Evolutionary conservation across 2,797 vertebrate species (phyloP).

Genomic region (Periophthalmus magnuspinnatus): DNA sequence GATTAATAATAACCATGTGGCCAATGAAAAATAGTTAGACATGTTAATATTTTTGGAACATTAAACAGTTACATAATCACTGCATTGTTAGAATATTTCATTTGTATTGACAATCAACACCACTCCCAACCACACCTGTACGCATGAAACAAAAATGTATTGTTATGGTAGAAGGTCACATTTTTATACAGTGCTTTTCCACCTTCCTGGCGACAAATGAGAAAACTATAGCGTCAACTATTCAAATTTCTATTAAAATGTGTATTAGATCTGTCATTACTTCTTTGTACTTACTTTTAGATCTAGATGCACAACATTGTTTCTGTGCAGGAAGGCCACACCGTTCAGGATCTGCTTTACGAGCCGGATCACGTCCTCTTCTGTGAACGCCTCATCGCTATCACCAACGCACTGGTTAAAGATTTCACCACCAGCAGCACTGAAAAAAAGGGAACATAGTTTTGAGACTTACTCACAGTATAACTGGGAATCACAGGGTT

Average conservation of each 20-base stretch:
- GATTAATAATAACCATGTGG: conserved; percentile 9
- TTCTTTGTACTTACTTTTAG: conserved; percentile 74
- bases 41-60: neutral
- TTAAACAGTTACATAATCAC: neutral
- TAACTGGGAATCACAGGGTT: too few species aligned
- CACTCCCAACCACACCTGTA: neutral
- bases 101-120: neutral
- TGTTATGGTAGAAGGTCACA: too few species aligned
- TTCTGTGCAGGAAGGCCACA: conserved; percentile 79
- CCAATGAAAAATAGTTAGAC: neutral
- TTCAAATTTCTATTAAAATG: too few species aligned
- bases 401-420: conserved; percentile 84
- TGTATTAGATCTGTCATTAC: neutral
- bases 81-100: neutral
- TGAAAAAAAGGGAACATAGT: conserved; percentile 43
- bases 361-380: conserved; percentile 82
- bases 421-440: conserved; percentile 85
- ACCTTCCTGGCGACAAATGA: too few species aligned
- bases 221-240: too few species aligned
- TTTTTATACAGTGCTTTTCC: too few species aligned
- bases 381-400: conserved; percentile 83
- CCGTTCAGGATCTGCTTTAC: conserved; percentile 81
- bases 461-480: too few species aligned
- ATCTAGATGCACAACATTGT: conserved; percentile 83
- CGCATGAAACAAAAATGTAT: too few species aligned